Base-by-base conservation (phyloP, 2,113 vertebrate genomes). In the Microtus pennsylvanicus region DNA sequence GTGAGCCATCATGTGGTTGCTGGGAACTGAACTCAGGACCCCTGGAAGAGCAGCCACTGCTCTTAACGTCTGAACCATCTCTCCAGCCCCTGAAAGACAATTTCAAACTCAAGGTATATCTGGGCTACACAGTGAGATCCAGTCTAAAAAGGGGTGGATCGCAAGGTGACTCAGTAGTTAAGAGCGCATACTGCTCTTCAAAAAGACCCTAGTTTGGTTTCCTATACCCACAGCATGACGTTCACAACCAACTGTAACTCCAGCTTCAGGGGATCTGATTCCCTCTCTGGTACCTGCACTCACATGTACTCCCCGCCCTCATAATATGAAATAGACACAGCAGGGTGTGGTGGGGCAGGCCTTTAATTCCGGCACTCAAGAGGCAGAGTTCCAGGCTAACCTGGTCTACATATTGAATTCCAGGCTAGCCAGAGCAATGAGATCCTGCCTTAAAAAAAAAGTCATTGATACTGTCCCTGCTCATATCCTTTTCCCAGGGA, bases 401-500 rank as follows among this genome's bases (percentile, higher is more conserved):
- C 21, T 72, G 6, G 47, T 26, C 47, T 87, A 50, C 42, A 50
- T 35, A 87, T 4, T 69, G 63, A 70, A 13, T 70, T 86, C 85
- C 42, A 50, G 65, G 30, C 10, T 47, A n/a, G 19, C 30, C 83
- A 47, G 42, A 50, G 30, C 65, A 83, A 26, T 61, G 38, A 61
- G 12, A 35, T 7, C 58, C n/a, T 33, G 35, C 35, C 63, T 86
- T 16, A 14, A 82, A 85, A 65, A 38, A 78, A 52, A 77, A 65
- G 11, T 42, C 21, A 61, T 22, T 86, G 65, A 61, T 35, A 87
- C 16, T 70, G 30, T 82, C 14, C 33, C 65, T 22, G 90, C 52
- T 95, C 19, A 81, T 76, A 77, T 86, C 67, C 33, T 96, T 91
- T 96, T 83, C 74, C 47, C 42, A 87, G 76, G 9, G 70, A 87